Percentiles rank a stretch among this genome's conserved stretches.
These are phyloP conservation scores for Schizaphis graminum DNA, from an alignment of 2,888 invertebrate genomes.

Conservation along the genomic window DNA sequence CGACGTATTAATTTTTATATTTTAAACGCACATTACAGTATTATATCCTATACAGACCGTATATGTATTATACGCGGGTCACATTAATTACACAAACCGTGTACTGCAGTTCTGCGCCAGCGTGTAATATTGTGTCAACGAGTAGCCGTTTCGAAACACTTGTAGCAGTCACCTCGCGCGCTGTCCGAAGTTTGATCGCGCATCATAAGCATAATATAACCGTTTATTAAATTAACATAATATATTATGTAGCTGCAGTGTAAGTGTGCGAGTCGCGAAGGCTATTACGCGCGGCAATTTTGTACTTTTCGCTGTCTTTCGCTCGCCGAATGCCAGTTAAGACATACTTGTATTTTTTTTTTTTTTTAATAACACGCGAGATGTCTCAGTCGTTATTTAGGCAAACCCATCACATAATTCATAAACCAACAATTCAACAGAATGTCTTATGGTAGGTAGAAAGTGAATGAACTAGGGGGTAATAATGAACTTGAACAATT, in stretches of 20 bases:
- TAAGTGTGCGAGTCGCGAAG: background rate
- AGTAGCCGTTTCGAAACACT: constrained; percentile 23
- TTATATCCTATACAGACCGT: background rate
- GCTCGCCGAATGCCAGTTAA: background rate
- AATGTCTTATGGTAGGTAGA: background rate
- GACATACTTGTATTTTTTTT: background rate
- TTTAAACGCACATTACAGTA: background rate
- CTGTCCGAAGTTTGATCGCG: background rate
- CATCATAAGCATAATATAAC: background rate
- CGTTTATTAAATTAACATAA: background rate
- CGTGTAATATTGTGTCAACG: background rate
- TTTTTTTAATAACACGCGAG: background rate
- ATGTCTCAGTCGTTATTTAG: background rate
- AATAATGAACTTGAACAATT: background rate
- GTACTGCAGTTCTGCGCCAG: background rate
- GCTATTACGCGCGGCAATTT: background rate
- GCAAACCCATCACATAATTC: too few species aligned
- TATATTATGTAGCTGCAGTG: background rate
- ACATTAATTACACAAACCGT: background rate
- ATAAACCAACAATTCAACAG: background rate
- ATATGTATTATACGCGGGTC: background rate
- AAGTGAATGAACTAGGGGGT: background rate
- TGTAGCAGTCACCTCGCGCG: background rate
- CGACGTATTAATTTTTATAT: constrained; percentile 1
- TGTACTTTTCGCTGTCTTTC: background rate